Evolutionary conservation across 2,113 vertebrate species (phyloP), one percentile per base, ranked within the genome.

Genomic region (Oreamnos americanus): DNA sequence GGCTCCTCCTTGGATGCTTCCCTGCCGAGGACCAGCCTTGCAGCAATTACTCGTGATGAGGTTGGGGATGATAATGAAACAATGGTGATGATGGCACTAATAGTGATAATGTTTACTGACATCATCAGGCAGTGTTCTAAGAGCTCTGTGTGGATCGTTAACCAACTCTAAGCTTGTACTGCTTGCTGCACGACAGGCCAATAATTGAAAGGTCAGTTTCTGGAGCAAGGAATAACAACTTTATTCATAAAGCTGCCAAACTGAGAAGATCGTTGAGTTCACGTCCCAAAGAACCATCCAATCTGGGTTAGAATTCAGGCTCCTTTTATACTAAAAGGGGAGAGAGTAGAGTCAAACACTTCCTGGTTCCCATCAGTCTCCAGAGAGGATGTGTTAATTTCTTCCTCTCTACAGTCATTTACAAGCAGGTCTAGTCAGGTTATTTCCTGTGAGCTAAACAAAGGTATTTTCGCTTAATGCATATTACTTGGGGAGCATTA

Each of bases 91-190:
- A 2, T 14, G 51, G 53, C 26, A 16, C 26, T 5, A 47, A 30
- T 0, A 12, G 19, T 1, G 39, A 26, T 1, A 39, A 25, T 30
- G 64, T 10, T 71, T 8, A 39, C 2, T 23, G 60, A 7, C 15
- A 3, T 2, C 8, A 19, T 15, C 30, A 7, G 30, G 55, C 4
- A 14, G 1, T 0, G 28, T 16, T 17, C 43, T 28, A 6, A 6
- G 67, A 51, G 49, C 55, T 8, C 7, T 2, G 16, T 3, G 1
- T 1, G 2, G 1, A 28, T 11, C 14, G 6, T 43, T 26, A 76
- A 23, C 71, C 36, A 43, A 25, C 36, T 43, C 23, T 14, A 43
- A 76, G 21, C 71, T 76, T 26, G 23, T 43, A 13, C 71, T 1
- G 36, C 11, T 76, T 76, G 71, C 12, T 26, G 12, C 71, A 76